Evolutionary conservation across 2,888 invertebrate genomes (phyloP), one percentile per base, ranked within the genome.

Genomic region (Gibbula magus): DNA sequence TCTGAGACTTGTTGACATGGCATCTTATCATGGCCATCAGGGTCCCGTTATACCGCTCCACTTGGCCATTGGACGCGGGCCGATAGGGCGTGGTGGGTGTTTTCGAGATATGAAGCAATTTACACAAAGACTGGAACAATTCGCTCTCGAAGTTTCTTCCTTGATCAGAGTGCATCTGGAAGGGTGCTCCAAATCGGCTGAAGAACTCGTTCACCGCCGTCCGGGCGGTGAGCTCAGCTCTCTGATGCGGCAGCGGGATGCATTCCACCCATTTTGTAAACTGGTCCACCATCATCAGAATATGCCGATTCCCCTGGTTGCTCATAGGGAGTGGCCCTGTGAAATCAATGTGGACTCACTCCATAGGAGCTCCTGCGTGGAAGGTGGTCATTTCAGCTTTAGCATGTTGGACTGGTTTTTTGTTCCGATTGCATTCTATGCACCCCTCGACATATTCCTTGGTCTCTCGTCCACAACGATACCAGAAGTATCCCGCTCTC

Each of bases 341-440:
- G 53, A 79, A 79, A 74, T 82, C 81, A 7, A 80, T 13, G 25
- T 80, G 82, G 1, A 82, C 76, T n/a, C 79, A 35, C 29, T 82
- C 75, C 82, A 82, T 80, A 20, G 80, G 81, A 35, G 39, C 25
- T 18, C 96, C 89, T 97, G 98, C 94, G 96, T 97, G 35, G 96
- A 96, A 91, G 98, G 98, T 7, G 10, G 22, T 76, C 18, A 79
- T 16, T 2, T 52, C 51, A 25, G 45, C 54, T 13, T 61, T 20
- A 13, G 45, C 66, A n/a, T 53, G 22, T 18, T 20, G 0, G 18
- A 1, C 25, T 20, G n/a, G 22, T 52, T 53, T 79, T 39, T 81
- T 79, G 20, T 77, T 79, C 20, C 8, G 4, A 45, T 75, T 79
- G 25, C 79, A 81, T 2, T 51, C n/a, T 0, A 8, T n/a, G 39